Evolutionary conservation across 2,888 invertebrate species (phyloP).

Genomic region (Neocrepidodera transversa): DNA sequence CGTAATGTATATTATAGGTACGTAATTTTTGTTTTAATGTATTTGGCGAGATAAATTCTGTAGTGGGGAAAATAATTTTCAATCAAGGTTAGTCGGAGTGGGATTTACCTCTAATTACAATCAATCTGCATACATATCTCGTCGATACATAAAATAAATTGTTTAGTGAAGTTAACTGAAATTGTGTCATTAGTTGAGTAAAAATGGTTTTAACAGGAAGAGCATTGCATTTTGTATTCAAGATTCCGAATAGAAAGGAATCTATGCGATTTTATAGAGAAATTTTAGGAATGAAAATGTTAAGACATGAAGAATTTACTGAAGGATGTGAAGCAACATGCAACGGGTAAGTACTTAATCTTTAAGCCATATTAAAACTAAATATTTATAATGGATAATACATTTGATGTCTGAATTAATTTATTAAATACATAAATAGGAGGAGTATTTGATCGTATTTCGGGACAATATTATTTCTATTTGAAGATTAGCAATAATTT

Average conservation of each 20-base stretch:
- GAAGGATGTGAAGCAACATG: slow-evolving; percentile 97
- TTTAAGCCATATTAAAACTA: too few species aligned
- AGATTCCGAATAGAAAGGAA: slow-evolving; percentile 86
- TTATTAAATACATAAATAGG: too few species aligned
- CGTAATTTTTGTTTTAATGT: too few species aligned
- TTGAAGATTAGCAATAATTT: too few species aligned
- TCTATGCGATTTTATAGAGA: slow-evolving; percentile 89
- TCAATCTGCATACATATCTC: neutral
- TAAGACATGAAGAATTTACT: slow-evolving; percentile 96
- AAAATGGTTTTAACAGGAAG: slow-evolving; percentile 65
- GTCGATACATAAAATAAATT: neutral
- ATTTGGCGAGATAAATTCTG: too few species aligned
- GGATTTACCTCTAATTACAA: neutral
- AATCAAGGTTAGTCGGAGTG: neutral
- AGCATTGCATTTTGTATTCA: slow-evolving; percentile 95
- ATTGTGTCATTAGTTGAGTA: neutral
- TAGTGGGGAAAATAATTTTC: too few species aligned
- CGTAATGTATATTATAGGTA: too few species aligned
- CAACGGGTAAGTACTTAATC: slow-evolving; percentile 78
- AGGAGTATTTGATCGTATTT: too few species aligned
- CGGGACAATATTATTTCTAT: too few species aligned
- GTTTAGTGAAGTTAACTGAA: neutral
- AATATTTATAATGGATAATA: too few species aligned
- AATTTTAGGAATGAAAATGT: slow-evolving; percentile 94
- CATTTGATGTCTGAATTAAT: too few species aligned